A percentile compares a stretch with the other conserved stretches of the same genome.
Conservation (phyloP, 2,113 vertebrate species). For the Dipodomys merriami region DNA sequence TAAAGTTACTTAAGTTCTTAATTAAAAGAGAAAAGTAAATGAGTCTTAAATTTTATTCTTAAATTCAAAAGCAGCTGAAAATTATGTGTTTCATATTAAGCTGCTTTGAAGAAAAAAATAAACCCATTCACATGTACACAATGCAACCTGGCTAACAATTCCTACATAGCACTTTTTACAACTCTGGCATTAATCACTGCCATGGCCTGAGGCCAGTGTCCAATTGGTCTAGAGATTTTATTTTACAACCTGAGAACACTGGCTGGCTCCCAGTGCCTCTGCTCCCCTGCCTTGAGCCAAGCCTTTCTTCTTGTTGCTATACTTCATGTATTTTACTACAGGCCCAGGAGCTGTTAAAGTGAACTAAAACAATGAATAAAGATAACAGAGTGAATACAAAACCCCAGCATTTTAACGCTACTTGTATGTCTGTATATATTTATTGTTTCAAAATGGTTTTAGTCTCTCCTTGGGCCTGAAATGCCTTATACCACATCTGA, state of each 20-base stretch:
- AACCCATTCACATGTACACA: not conserved
- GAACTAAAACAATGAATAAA: conserved; percentile 68
- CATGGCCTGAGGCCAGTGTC: conserved; percentile 73
- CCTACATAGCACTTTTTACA: conserved; percentile 70
- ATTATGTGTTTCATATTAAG: conserved; percentile 70
- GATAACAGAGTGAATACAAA: conserved; percentile 47
- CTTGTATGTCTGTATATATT: conserved; percentile 46
- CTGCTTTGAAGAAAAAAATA: conserved; percentile 62
- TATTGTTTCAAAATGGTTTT: not conserved
- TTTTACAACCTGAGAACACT: conserved; percentile 82
- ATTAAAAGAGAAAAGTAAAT: conserved; percentile 72
- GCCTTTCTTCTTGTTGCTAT: conserved; percentile 66
- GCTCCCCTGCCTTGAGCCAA: conserved; percentile 53
- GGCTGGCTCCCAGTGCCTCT: conserved; percentile 74
- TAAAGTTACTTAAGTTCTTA: conserved; percentile 64
- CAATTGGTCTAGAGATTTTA: conserved; percentile 79
- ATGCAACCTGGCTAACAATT: conserved; percentile 57
- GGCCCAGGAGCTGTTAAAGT: conserved; percentile 64
- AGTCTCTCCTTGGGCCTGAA: not conserved
- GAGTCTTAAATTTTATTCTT: conserved; percentile 69
- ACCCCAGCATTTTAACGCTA: not conserved
- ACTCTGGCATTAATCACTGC: conserved; percentile 77
- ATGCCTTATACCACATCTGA: not conserved
- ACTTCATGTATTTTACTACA: conserved; percentile 58
- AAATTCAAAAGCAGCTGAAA: conserved; percentile 63